phyloP scores from a whole-genome alignment of 2,888 invertebrate species.

The Xestobium rufovillosum region DNA sequence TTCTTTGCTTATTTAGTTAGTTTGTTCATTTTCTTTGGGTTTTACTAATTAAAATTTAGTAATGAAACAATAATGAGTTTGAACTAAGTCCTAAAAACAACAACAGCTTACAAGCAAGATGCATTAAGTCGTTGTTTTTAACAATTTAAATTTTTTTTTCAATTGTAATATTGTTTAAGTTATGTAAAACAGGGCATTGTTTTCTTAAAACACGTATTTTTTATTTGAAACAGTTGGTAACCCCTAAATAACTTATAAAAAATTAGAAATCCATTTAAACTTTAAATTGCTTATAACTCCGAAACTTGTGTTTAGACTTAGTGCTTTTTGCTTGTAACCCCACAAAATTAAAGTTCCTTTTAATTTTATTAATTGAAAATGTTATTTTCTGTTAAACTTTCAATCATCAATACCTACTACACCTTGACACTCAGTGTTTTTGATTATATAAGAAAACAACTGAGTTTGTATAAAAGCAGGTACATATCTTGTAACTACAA shows the following conservation, averaged over 20 bases:
- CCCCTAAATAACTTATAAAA: neutral
- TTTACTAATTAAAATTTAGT: neutral
- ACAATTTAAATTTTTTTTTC: neutral
- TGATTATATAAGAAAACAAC: too few species aligned
- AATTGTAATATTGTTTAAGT: neutral
- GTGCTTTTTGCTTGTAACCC: constrained; percentile 2
- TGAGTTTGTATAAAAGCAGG: too few species aligned
- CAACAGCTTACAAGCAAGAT: constrained; percentile 1
- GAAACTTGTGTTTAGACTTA: constrained; percentile 1
- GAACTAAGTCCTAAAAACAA: neutral
- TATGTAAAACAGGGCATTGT: neutral
- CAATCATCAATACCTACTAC: too few species aligned
- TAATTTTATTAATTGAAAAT: too few species aligned
- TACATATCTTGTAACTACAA: too few species aligned
- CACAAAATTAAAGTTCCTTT: constrained; percentile 1
- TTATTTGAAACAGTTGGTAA: neutral
- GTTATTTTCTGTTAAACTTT: too few species aligned
- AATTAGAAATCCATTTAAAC: constrained; percentile 2
- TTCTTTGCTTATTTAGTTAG: constrained; percentile 1
- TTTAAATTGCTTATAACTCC: constrained; percentile 2
- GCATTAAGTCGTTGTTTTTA: neutral
- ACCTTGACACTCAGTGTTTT: too few species aligned
- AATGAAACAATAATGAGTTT: constrained; percentile 2
- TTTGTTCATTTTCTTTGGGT: neutral
- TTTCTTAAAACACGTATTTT: neutral